Conservation (phyloP, 2,113 vertebrate genomes). For the Nycticebus coucang region DNA sequence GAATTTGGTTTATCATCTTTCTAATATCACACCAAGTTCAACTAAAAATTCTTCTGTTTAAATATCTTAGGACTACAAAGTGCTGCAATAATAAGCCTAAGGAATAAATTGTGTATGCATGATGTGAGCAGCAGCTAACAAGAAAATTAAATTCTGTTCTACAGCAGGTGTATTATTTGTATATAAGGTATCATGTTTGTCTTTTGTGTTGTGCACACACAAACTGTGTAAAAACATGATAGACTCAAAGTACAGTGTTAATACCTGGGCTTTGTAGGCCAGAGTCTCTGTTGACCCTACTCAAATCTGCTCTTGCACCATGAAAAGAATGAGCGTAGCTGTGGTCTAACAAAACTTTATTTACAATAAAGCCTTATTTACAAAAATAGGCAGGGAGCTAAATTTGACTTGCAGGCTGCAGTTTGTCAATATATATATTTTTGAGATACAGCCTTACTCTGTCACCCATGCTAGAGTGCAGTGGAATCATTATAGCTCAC, state of each 20-base stretch:
- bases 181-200: not conserved
- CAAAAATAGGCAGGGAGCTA: not conserved
- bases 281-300: not conserved
- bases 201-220: not conserved
- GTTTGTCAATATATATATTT: not conserved
- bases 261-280: not conserved
- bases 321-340: not conserved
- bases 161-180: not conserved
- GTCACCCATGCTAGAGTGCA: too few relatives aligned
- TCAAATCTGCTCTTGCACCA: not conserved
- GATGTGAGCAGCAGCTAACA: not conserved
- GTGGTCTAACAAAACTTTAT: slow-evolving; percentile 8
- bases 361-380: not conserved
- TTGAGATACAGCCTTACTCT: too few relatives aligned
- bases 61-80: not conserved
- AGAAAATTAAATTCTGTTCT: slow-evolving; percentile 3
- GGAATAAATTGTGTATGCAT: not conserved
- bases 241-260: not conserved
- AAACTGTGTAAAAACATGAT: not conserved
- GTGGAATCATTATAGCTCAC: too few relatives aligned
- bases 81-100: not conserved
- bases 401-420: not conserved
- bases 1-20: not conserved
- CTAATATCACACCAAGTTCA: not conserved
- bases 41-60: slow-evolving; percentile 33